Conservation (phyloP, 2,113 vertebrate genomes). For the Canis aureus region DNA sequence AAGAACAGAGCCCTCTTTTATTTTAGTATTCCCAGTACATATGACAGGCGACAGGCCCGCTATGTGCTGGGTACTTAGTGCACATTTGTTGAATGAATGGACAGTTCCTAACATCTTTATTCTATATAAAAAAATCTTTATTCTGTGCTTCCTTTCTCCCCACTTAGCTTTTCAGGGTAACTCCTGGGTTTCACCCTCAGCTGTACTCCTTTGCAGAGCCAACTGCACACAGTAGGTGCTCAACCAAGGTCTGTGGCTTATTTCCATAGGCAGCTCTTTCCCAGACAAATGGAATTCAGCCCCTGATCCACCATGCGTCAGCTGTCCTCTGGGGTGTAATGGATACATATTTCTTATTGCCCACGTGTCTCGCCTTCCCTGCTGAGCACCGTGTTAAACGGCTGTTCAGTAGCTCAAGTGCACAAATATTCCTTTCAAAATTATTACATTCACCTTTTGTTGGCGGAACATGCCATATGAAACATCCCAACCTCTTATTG, state of each 20-base stretch:
- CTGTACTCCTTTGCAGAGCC: background rate
- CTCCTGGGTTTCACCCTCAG: background rate
- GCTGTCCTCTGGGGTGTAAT: background rate
- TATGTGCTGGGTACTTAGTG: accelerated
- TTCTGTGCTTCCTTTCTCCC: background rate
- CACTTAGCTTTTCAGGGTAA: background rate
- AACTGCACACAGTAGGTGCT: background rate
- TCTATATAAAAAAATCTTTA: background rate
- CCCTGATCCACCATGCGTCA: background rate
- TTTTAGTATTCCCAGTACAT: background rate
- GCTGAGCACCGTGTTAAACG: background rate
- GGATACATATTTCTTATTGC: background rate
- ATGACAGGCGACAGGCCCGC: background rate
- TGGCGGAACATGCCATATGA: conserved; percentile 62
- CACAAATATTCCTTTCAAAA: conserved; percentile 71
- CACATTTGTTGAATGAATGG: background rate
- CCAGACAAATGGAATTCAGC: background rate
- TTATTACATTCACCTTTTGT: conserved; percentile 71
- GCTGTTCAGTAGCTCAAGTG: conserved; percentile 50
- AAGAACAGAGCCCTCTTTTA: background rate
- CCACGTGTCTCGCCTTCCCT: conserved; percentile 23
- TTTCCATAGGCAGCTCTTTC: background rate
- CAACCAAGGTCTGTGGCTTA: background rate
- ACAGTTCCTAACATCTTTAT: background rate
- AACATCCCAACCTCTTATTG: background rate